Evolutionary conservation across 2,888 invertebrate genomes (phyloP), one percentile per base, ranked within the genome.

Genomic region (Chrysotoxum bicinctum): DNA sequence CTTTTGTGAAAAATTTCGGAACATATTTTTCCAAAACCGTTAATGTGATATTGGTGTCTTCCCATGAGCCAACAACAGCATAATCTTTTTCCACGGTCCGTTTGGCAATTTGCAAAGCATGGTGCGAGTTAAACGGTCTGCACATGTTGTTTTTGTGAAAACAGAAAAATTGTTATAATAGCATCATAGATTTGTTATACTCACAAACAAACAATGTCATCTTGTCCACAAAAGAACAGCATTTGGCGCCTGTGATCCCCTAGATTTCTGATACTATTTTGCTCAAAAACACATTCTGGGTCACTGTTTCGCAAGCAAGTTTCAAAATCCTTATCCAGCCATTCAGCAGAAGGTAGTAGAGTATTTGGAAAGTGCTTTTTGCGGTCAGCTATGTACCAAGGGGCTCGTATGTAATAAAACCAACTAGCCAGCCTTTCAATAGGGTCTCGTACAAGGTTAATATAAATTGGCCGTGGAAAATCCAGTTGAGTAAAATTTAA

Each of bases 361-460:
- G 87, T 88, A 16, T 88, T 80, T 1, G 89, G 88, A 64, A 90
- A 91, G 14, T 70, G 14, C 4, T 76, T 73, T 19, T 87, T 87
- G 1, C 97, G 93, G 91, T 97, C 96, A 23, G 96, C 97, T 90
- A 97, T 96, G 92, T 97, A 97, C 96, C 96, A 97, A 14, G 97
- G 96, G 1, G 96, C 96, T 74, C 97, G 92, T n/a, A 97, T 95
- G 91, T 97, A 97, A 92, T 97, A 97, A 90, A 96, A 97, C 97
- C 97, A 97, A 3, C 96, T 96, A 89, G 97, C 96, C 14, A 97
- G 95, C 52, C 97, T 93, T 91, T 97, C 97, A 40, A 97, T 95
- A 0, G 97, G 97, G 91, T 97, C 97, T 30, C 97, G 94, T 1
- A 97, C 96, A 87, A 97, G 93, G 92, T 97, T 97, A 88, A 97